Evolutionary conservation across 2,113 vertebrate genomes (phyloP).

Genomic region (Phasianus colchicus): DNA sequence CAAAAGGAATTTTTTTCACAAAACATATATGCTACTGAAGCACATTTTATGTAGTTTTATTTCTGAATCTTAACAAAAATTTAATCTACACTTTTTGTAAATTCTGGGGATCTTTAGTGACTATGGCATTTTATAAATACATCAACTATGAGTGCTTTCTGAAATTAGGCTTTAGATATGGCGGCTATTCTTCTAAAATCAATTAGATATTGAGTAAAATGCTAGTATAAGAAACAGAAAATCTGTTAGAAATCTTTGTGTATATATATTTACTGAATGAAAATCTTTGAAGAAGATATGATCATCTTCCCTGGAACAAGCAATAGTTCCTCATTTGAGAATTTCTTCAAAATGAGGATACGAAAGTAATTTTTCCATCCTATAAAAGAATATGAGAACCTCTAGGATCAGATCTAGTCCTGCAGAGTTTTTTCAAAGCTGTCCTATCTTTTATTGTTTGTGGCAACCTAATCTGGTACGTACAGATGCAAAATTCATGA

Average conservation of each 20-base stretch:
- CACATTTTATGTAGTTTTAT: not conserved
- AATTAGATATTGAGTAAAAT: not conserved
- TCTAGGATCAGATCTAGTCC: not conserved
- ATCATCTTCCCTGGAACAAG: not conserved
- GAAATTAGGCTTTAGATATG: not conserved
- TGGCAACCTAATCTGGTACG: not conserved
- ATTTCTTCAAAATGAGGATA: not conserved
- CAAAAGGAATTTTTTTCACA: not conserved
- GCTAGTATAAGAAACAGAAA: not conserved
- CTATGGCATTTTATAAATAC: not conserved
- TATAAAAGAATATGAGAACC: not conserved
- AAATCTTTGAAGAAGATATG: not conserved
- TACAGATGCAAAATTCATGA: not conserved
- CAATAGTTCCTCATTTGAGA: not conserved
- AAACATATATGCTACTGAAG: not conserved
- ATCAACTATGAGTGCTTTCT: not conserved
- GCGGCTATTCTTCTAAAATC: not conserved
- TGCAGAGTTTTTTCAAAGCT: not conserved
- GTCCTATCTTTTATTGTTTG: not conserved
- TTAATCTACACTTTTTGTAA: not conserved
- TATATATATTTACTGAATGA: not conserved
- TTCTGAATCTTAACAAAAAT: not conserved
- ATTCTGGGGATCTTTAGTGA: not conserved
- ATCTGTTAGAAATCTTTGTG: not conserved
- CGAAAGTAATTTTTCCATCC: not conserved